Conservation (phyloP, 2,113 vertebrate genomes). For the Lathamus discolor region DNA sequence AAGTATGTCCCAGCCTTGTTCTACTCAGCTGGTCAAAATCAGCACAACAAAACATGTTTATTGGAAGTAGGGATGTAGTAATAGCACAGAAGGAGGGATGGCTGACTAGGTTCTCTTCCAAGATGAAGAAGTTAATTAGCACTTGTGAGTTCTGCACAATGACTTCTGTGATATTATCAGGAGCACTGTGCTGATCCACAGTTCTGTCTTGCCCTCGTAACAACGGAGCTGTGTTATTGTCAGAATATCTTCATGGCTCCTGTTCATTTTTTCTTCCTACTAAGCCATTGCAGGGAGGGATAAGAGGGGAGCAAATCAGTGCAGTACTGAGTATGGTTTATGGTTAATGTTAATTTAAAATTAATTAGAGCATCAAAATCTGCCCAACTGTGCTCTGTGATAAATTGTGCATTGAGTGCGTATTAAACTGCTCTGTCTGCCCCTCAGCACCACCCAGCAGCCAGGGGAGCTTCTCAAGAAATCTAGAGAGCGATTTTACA, state of each 20-base stretch:
- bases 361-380: not conserved
- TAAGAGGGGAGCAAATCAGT: not conserved
- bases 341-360: not conserved
- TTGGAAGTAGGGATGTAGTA: not conserved
- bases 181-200: not conserved
- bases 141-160: not conserved
- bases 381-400: not conserved
- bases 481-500: not conserved
- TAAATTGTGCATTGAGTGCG: not conserved
- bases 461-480: rapidly evolving
- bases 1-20: not conserved
- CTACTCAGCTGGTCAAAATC: not conserved
- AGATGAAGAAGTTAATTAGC: not conserved
- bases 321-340: not conserved
- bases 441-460: not conserved
- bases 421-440: not conserved
- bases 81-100: not conserved
- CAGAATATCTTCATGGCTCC: not conserved
- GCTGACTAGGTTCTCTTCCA: not conserved
- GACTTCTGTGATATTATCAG: not conserved
- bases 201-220: not conserved
- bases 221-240: not conserved
- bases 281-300: not conserved
- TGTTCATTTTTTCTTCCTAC: not conserved
- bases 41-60: not conserved